Percentiles rank a stretch among this genome's conserved stretches.
Evolutionary conservation across 2,113 vertebrate species (phyloP).

Genomic region (Cynoglossus semilaevis): DNA sequence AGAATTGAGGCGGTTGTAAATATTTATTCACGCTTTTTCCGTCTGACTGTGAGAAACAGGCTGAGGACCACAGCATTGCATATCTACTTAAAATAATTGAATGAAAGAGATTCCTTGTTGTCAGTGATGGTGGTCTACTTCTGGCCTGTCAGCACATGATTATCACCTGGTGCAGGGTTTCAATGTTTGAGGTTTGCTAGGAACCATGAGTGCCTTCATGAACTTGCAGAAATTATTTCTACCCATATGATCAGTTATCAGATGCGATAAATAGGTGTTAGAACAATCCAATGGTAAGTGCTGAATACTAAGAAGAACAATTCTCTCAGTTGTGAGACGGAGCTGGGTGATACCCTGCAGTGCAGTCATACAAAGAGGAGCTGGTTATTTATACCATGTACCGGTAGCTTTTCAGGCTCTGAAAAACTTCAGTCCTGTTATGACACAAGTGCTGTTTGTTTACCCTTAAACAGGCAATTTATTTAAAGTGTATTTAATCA

Average conservation of each 20-base stretch:
- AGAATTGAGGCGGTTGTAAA: too few species aligned
- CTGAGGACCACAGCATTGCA: constrained; percentile 27
- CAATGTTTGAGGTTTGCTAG: neutral
- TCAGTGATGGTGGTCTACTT: constrained; percentile 33
- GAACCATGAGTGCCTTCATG: too few species aligned
- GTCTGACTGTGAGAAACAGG: too few species aligned
- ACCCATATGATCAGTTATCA: constrained; percentile 28
- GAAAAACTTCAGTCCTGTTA: constrained; percentile 6
- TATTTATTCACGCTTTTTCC: too few species aligned
- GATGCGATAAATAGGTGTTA: constrained; percentile 29
- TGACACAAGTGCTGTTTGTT: neutral
- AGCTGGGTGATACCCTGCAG: constrained; percentile 48
- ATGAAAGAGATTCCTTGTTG: constrained; percentile 45
- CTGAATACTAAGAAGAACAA: constrained; percentile 50
- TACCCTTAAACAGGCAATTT: constrained; percentile 6
- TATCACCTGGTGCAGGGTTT: constrained; percentile 28
- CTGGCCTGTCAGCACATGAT: constrained; percentile 33
- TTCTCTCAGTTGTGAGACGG: constrained; percentile 30
- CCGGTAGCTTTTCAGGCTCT: constrained; percentile 9
- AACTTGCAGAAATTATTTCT: too few species aligned
- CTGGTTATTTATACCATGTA: constrained; percentile 23
- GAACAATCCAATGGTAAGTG: constrained; percentile 31
- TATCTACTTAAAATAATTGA: constrained; percentile 14
- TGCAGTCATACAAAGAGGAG: constrained; percentile 39
- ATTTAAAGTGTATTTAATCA: constrained; percentile 1